Base-by-base conservation (phyloP, 2,113 vertebrate genomes). In the Sterrhoptilus dennistouni region DNA sequence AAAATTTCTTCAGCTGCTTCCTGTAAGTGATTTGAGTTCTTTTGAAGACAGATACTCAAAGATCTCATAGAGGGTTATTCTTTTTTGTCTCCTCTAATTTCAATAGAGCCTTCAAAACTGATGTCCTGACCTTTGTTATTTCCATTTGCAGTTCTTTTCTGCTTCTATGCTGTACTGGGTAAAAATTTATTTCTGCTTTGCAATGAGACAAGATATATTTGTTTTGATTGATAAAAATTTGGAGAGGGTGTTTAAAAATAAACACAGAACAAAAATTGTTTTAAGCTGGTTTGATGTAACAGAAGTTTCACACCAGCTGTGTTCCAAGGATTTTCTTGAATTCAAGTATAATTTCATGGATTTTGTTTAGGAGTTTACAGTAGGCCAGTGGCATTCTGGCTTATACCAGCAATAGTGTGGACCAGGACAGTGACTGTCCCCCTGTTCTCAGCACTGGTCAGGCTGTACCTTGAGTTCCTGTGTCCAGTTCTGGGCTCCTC, bases 401-500 rank as follows among this genome's bases (percentile, higher is more conserved):
- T 52, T 53, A 14, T 52, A 18, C 33, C 17, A 86, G 31, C 17
- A 52, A 3, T 14, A 68, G 27, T 68, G 33, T 18, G 44, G 25
- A 33, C 21, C 7, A 36, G 31, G 22, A 27, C 17, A 60, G 25
- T 7, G 61, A 27, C 2, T 44, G 25, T 12, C 2, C 5, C 25
- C 12, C 35, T 22, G 53, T 27, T 25, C 21, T 66, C 2, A 2
- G 31, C 21, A 27, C 36, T 22, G 36, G 31, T 52, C 31, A 44
- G 44, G 44, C 16, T 1, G 1, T 7, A 27, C 21, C 52, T 59
- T 9, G 25, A 36, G 2, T 14, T 1, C 36, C 36, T 59, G 22
- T 31, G 21, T 23, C 15, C 45, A 33, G 22, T 11, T 52, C 45
- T 36, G 54, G 21, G 5, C 17, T 33, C 3, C 17, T 27, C 53